Conservation (phyloP, 2,113 vertebrate genomes). For the Amblyopsis rosae region DNA sequence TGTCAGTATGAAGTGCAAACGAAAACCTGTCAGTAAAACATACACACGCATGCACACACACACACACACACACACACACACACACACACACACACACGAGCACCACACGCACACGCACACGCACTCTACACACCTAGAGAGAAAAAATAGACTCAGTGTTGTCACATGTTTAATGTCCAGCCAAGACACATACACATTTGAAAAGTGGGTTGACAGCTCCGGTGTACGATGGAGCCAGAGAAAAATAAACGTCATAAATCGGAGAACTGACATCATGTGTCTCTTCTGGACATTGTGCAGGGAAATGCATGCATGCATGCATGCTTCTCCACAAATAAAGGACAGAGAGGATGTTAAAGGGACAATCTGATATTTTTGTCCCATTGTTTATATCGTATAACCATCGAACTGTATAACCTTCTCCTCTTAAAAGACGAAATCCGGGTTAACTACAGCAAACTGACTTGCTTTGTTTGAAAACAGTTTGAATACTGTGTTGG, state of each 20-base stretch:
- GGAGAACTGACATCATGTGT: slow-evolving; percentile 67
- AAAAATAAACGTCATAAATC: slow-evolving; percentile 71
- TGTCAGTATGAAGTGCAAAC: slow-evolving; percentile 65
- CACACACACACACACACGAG: slow-evolving; percentile 3
- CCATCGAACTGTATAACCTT: no score
- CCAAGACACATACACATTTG: slow-evolving; percentile 63
- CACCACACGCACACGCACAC: slow-evolving; percentile 10
- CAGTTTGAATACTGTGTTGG: no score
- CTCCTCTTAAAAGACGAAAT: no score
- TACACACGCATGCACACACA: neutral
- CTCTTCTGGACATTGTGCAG: slow-evolving; percentile 31
- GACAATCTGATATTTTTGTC: no score
- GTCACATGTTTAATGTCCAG: slow-evolving; percentile 54
- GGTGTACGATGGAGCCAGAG: slow-evolving; percentile 58
- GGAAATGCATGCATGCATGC: neutral
- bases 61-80: neutral
- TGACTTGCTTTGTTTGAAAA: neutral
- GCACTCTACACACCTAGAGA: slow-evolving; percentile 26
- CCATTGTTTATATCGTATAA: no score
- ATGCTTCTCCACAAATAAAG: no score
- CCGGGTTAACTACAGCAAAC: no score
- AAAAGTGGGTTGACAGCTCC: slow-evolving; percentile 57
- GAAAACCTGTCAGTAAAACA: slow-evolving; percentile 56
- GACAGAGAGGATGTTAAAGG: no score
- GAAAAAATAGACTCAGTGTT: slow-evolving; percentile 61